Base-by-base conservation (phyloP, 1,140 invertebrate species). In the Spodoptera litura region DNA sequence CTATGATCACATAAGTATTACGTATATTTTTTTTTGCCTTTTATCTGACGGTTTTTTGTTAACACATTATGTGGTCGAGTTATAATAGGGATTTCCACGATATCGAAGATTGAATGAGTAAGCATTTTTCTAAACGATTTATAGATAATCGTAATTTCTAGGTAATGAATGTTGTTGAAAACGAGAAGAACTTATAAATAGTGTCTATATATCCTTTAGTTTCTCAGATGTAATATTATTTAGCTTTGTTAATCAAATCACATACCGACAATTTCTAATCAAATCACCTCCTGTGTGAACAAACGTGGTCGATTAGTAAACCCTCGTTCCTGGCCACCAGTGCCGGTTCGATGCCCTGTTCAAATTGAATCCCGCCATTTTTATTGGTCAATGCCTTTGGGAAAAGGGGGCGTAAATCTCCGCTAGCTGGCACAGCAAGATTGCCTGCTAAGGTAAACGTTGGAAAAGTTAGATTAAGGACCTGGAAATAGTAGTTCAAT, bases 281-380 rank as follows among this genome's bases (percentile, higher is more conserved):
- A 70, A 70, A 70, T 31, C 66, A 25, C 25, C 66, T 31, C 66
- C 49, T 25, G 66, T 70, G 49, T 31, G 25, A 70, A 70, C 66
- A 52, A 52, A 53, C 49, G 44, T 35, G 66, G 58, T 77, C 79
- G 72, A 80, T 77, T 77, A 77, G 31, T 64, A 58, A 52, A 75
- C 58, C 71, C 72, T 52, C 35, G 55, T 35, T 70, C 62, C 35
- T 52, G 38, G 55, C 61, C 27, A 51, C 20, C 61, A 31, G 68
- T 59, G 59, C 9, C 70, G 73, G 79, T 83, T 78, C 72, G 76
- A 78, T 64, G 81, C 70, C 70, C 75, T 31, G 56, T 71, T 49
- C 75, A 78, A 78, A 83, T 83, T 83, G 76, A 78, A 78, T 20
- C 53, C 78, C 53, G 51, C 55, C 20, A 72, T 79, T 79, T 74